These are phyloP conservation scores for Lithobates pipiens DNA, from an alignment of 2,797 vertebrate genomes.

Conservation along the genomic window DNA sequence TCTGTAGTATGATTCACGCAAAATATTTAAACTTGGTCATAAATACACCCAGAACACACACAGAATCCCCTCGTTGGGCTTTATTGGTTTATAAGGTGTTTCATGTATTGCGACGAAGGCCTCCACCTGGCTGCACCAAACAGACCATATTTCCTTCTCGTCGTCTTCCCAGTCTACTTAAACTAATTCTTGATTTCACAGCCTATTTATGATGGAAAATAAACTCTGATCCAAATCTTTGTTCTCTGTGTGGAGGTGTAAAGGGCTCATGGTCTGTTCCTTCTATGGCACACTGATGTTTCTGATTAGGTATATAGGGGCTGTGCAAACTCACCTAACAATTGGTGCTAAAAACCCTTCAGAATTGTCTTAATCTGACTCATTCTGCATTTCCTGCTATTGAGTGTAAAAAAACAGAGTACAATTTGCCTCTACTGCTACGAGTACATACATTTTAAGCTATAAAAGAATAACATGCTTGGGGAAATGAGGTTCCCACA, in stretches of 20 bases:
- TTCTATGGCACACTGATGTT: constrained; percentile 10
- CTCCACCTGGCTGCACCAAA: constrained; percentile 25
- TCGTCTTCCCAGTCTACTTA: constrained; percentile 33
- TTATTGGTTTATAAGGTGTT: constrained; percentile 51
- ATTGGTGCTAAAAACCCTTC: background rate
- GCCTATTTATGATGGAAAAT: constrained; percentile 53
- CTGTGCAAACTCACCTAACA: background rate
- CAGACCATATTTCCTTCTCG: constrained; percentile 15
- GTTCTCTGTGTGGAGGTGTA: constrained; percentile 22
- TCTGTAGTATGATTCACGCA: constrained; percentile 29
- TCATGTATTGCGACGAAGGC: constrained; percentile 5
- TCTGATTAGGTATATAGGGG: constrained; percentile 32
- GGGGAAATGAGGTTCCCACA: background rate
- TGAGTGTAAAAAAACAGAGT: constrained; percentile 2
- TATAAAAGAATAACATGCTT: background rate
- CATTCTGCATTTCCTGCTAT: background rate
- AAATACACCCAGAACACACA: constrained; percentile 54
- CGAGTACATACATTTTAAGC: background rate
- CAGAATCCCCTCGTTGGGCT: constrained; percentile 17
- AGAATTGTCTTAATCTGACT: constrained; percentile 11
- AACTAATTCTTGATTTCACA: constrained; percentile 18
- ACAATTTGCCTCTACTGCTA: background rate
- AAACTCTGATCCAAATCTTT: constrained; percentile 35
- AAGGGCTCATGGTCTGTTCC: constrained; percentile 18
- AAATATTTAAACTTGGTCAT: constrained; percentile 26